A percentile compares a stretch with the other conserved stretches of the same genome.
phyloP scores from a whole-genome alignment of 2,888 invertebrate species.

The Cheilosia variabilis region DNA sequence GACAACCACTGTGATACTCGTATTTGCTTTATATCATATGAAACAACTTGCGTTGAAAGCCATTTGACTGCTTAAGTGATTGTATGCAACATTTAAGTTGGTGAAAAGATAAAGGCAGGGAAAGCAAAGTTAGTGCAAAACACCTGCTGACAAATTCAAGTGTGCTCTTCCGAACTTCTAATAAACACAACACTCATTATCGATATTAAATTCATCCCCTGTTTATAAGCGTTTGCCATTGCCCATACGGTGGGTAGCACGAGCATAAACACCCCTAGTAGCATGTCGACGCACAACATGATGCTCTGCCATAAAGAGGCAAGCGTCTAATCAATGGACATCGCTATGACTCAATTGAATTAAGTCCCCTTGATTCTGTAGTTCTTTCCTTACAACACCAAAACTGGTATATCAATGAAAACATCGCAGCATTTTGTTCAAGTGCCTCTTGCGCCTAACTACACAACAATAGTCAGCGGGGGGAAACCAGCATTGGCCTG shows the following conservation, averaged over 20 bases:
- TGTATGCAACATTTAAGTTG: conserved; percentile 59
- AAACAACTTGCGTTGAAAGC: conserved; percentile 55
- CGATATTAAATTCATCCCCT: conserved; percentile 76
- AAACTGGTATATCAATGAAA: conserved; percentile 71
- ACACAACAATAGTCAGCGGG: conserved; percentile 51
- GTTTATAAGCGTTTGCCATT: conserved; percentile 68
- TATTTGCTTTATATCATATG: conserved; percentile 38
- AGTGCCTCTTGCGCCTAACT: conserved; percentile 65
- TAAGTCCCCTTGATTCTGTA: conserved; percentile 77
- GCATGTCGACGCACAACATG: conserved; percentile 78
- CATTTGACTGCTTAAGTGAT: conserved; percentile 60
- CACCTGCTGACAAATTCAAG: conserved; percentile 84
- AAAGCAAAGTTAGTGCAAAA: conserved; percentile 78
- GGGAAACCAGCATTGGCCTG: conserved; percentile 76
- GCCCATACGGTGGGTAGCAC: conserved; percentile 57
- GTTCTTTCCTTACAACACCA: conserved; percentile 63
- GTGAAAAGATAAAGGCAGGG: conserved; percentile 45
- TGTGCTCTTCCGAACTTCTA: conserved; percentile 77
- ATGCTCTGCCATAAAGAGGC: conserved; percentile 74
- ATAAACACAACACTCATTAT: conserved; percentile 75
- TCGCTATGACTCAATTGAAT: conserved; percentile 78
- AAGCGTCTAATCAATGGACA: conserved; percentile 74
- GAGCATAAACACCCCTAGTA: conserved; percentile 63
- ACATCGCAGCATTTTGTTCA: conserved; percentile 67
- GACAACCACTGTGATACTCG: conserved; percentile 18